A percentile compares a stretch with the other conserved stretches of the same genome.
Conservation (phyloP, 2,888 invertebrate genomes). For the Caenorhabditis panamensis region DNA sequence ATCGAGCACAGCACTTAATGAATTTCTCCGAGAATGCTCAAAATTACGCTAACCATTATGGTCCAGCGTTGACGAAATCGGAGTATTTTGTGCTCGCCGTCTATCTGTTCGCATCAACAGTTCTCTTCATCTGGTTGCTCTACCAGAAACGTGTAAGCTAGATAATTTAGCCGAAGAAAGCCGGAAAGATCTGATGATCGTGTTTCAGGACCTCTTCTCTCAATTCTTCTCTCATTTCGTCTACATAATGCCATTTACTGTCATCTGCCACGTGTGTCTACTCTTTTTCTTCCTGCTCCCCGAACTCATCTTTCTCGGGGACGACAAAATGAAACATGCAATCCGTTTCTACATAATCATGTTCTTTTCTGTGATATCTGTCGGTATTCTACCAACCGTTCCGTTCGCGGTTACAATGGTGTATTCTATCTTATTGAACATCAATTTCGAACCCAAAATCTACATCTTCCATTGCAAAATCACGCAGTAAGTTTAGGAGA, state of each 20-base stretch:
- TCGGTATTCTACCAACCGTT: neutral
- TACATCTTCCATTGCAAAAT: slow-evolving; percentile 3
- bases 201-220: neutral
- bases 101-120: neutral
- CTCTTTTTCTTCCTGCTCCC: neutral
- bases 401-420: neutral
- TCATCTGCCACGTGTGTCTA: neutral
- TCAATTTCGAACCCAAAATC: neutral
- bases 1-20: neutral
- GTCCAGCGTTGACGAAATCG: neutral
- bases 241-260: neutral
- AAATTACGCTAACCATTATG: neutral
- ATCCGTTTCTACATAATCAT: neutral
- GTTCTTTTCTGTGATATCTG: neutral
- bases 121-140: neutral
- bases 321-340: too few species aligned
- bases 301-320: neutral
- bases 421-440: neutral
- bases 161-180: neutral
- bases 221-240: neutral
- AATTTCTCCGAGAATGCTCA: neutral
- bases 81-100: neutral
- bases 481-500: neutral
- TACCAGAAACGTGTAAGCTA: neutral
- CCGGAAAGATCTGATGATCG: neutral